phyloP scores from a whole-genome alignment of 2,888 invertebrate genomes.

The Deilephila elpenor region DNA sequence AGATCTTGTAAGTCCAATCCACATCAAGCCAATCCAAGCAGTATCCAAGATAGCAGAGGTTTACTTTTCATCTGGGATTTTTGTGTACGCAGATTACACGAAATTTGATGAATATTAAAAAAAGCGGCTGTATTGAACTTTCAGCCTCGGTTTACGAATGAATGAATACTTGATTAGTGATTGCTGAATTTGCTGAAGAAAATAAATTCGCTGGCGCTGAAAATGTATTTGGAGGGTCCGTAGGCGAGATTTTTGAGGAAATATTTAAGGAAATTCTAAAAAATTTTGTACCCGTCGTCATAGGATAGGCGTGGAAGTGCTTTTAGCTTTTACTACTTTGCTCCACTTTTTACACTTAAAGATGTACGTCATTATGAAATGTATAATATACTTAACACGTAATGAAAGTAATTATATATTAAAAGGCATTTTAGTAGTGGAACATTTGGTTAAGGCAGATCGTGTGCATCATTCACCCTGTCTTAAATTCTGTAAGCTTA shows the following conservation, averaged over 20 bases:
- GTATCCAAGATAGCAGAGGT: conserved; percentile 43
- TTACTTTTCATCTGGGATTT: conserved; percentile 45
- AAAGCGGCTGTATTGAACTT: conserved; percentile 39
- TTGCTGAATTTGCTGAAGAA: conserved; percentile 47
- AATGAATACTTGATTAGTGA: conserved; percentile 56
- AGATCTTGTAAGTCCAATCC: not conserved
- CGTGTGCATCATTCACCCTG: no score
- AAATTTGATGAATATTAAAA: conserved; percentile 37
- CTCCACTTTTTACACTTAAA: not conserved
- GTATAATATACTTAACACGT: no score
- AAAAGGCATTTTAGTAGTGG: no score
- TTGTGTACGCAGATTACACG: conserved; percentile 37
- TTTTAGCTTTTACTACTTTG: not conserved
- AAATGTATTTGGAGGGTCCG: conserved; percentile 37
- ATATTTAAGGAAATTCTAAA: conserved; percentile 7
- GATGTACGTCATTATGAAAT: no score
- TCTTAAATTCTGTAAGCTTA: no score
- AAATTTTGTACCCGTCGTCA: not conserved
- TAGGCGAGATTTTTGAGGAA: not conserved
- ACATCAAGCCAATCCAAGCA: not conserved
- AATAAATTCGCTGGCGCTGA: conserved; percentile 42
- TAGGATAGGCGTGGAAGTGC: not conserved
- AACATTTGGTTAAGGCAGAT: no score
- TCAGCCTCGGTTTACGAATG: conserved; percentile 46
- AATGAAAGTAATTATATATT: no score